Percentiles rank a stretch among this genome's conserved stretches.
phyloP scores from a whole-genome alignment of 1,140 invertebrate species.

The Stegodyphus mimosarum region DNA sequence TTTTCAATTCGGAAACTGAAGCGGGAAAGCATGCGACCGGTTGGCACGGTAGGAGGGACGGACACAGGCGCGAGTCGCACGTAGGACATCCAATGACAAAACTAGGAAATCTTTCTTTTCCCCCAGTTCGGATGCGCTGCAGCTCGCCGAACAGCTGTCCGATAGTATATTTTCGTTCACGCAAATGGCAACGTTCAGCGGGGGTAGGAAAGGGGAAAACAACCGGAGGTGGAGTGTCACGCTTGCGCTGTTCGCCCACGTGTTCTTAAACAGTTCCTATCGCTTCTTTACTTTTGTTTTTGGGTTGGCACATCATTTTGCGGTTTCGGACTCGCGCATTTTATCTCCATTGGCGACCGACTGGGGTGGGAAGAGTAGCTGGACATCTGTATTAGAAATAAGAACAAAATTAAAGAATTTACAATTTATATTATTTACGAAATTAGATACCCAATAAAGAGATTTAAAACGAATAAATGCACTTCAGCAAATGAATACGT shows the following conservation, averaged over 20 bases:
- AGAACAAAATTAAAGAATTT: no score
- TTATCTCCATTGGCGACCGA: not conserved
- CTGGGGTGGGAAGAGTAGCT: no score
- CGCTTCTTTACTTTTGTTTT: conserved; percentile 1
- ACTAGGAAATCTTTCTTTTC: conserved; percentile 22
- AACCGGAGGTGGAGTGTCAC: conserved; percentile 23
- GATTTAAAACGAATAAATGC: no score
- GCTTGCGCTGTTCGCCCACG: conserved; percentile 46
- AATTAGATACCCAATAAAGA: no score
- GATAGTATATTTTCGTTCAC: conserved; percentile 55
- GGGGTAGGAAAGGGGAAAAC: not conserved
- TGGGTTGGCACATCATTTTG: not conserved
- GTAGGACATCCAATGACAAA: conserved; percentile 56
- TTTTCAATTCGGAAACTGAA: not conserved
- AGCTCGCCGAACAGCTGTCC: conserved; percentile 20
- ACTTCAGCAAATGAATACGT: no score
- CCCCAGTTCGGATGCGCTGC: conserved; percentile 27
- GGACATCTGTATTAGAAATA: no score
- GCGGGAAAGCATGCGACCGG: not conserved
- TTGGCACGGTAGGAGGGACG: conserved; percentile 10
- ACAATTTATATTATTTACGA: no score
- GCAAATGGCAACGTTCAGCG: conserved; percentile 18
- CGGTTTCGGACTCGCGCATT: not conserved
- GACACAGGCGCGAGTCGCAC: conserved; percentile 30
- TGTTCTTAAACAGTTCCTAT: conserved; percentile 43